phyloP scores from a whole-genome alignment of 2,113 vertebrate genomes.

The Lophotis ruficrista region DNA sequence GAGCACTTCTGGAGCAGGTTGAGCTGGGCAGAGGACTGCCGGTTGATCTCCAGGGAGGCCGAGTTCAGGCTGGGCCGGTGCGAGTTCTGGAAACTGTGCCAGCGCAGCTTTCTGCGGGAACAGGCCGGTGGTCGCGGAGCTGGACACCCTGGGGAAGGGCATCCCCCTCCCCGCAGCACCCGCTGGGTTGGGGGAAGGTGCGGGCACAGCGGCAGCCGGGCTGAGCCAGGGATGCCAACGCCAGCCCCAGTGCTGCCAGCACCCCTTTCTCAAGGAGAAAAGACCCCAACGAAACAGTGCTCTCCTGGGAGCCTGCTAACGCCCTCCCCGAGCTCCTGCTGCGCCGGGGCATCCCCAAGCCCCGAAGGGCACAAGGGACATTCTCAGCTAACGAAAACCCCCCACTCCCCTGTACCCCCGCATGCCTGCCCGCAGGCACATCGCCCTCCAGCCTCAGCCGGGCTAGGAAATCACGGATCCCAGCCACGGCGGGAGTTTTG shows the following conservation, averaged over 20 bases:
- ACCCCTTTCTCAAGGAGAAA: not conserved
- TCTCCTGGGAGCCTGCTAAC: not conserved
- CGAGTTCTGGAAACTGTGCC: conserved; percentile 91
- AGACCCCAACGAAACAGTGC: not conserved
- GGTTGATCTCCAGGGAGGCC: conserved; percentile 86
- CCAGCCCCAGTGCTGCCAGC: not conserved
- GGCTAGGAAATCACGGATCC: not conserved
- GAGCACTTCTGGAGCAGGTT: conserved; percentile 88
- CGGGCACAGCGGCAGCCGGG: rapidly evolving
- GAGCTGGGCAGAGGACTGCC: conserved; percentile 85
- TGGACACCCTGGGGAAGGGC: not conserved
- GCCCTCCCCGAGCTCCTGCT: not conserved
- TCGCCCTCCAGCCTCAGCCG: not conserved
- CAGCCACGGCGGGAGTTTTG: rapidly evolving
- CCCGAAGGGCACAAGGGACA: not conserved
- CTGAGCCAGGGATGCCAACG: not conserved
- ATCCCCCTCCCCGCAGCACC: not conserved
- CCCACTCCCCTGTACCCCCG: not conserved
- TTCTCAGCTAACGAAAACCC: not conserved
- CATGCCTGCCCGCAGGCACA: not conserved
- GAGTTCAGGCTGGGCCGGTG: conserved; percentile 87
- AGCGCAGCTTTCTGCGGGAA: conserved; percentile 81
- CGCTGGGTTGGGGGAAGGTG: not conserved
- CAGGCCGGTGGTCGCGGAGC: not conserved
- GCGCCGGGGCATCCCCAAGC: not conserved